Percentiles rank a stretch among this genome's conserved stretches.
phyloP scores from a whole-genome alignment of 2,113 vertebrate species.

The Odontesthes bonariensis region DNA sequence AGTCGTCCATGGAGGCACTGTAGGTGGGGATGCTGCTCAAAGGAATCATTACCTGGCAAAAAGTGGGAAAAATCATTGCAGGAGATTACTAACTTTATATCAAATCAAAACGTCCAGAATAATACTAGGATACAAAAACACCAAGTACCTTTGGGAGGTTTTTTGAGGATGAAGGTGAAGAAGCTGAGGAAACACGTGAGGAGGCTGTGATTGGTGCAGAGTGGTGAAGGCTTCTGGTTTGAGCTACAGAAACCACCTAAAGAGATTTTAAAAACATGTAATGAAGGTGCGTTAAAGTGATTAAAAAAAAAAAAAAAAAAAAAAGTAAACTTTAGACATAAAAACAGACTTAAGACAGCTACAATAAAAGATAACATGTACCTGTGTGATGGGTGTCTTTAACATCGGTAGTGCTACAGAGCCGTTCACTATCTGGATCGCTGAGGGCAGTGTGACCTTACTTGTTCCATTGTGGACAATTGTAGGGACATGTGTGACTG shows the following conservation, averaged over 20 bases:
- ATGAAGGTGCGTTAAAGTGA: neutral
- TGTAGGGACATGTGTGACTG: conserved; percentile 85
- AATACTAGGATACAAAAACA: neutral
- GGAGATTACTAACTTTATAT: neutral
- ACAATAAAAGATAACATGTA: conserved; percentile 10
- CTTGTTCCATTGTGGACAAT: conserved; percentile 84
- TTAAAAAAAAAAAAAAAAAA: neutral
- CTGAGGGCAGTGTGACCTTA: conserved; percentile 81
- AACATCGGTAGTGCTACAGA: conserved; percentile 87
- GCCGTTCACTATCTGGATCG: conserved; percentile 87
- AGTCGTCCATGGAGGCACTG: conserved; percentile 96
- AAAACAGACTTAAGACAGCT: neutral
- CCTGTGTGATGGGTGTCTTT: conserved; percentile 91
- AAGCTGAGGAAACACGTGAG: conserved; percentile 63
- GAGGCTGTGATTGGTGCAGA: conserved; percentile 76
- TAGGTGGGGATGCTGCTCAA: conserved; percentile 98
- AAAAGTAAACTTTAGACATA: too few relatives aligned
- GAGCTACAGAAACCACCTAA: conserved; percentile 90
- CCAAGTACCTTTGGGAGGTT: conserved; percentile 89
- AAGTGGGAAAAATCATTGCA: neutral
- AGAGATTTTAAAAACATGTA: neutral
- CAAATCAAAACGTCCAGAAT: neutral
- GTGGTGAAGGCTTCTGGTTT: conserved; percentile 83
- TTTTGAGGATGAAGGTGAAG: conserved; percentile 83
- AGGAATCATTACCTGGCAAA: conserved; percentile 92